These are phyloP conservation scores for Oreochromis niloticus DNA, from an alignment of 2,113 vertebrate genomes.

Conservation along the genomic window DNA sequence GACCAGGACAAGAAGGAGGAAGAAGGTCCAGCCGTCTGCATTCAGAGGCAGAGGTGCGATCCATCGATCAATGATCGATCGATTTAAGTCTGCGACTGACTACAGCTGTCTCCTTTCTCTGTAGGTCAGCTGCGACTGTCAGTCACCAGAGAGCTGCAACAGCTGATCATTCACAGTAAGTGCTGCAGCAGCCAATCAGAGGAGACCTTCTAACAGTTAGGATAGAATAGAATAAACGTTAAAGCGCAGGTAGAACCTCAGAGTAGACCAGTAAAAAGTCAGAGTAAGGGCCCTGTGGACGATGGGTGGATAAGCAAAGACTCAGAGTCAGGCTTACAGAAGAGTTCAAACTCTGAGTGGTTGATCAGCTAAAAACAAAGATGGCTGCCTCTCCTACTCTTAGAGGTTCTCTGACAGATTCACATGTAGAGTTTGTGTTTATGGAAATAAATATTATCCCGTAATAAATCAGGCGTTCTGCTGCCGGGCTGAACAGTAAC, in stretches of 20 bases:
- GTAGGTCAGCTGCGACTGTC: slow-evolving; percentile 21
- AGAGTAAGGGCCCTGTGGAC: background rate
- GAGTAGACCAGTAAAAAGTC: background rate
- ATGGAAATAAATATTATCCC: background rate
- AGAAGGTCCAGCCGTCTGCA: background rate
- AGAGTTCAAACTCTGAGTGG: background rate
- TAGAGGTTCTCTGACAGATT: background rate
- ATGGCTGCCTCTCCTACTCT: background rate
- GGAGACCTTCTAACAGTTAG: background rate
- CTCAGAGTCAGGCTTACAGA: background rate
- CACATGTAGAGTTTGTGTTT: background rate
- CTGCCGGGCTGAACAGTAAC: background rate
- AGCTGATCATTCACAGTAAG: slow-evolving; percentile 10
- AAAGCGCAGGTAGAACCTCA: background rate
- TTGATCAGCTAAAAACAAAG: background rate
- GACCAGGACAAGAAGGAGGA: background rate
- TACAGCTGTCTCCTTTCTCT: background rate
- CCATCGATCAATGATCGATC: background rate
- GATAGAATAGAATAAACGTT: background rate
- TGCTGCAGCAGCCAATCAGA: background rate
- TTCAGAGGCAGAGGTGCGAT: slow-evolving; percentile 19
- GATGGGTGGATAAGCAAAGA: background rate
- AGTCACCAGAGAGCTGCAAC: background rate
- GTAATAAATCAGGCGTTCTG: background rate
- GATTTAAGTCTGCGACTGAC: background rate